Evolutionary conservation across 2,113 vertebrate genomes (phyloP).

Genomic region (Bombycilla garrulus): DNA sequence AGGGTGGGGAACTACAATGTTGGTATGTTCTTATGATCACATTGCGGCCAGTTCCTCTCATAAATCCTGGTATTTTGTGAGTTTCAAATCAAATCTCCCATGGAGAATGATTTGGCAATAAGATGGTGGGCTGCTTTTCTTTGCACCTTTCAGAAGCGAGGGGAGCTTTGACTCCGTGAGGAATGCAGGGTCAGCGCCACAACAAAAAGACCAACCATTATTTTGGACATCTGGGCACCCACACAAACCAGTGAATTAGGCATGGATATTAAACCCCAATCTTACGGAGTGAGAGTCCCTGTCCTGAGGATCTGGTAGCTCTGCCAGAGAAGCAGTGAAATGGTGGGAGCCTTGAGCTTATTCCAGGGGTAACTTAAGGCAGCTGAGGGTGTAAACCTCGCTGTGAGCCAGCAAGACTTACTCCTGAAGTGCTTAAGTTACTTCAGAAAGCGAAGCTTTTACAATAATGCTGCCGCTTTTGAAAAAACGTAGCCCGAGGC

Average conservation of each 20-base stretch:
- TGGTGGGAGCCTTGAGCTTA: neutral
- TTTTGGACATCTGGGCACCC: neutral
- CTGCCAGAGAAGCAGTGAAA: neutral
- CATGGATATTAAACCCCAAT: neutral
- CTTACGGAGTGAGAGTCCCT: neutral
- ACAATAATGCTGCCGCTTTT: neutral
- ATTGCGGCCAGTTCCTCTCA: neutral
- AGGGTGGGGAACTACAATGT: neutral
- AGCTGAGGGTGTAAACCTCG: neutral
- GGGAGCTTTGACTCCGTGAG: neutral
- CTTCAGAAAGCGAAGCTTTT: conserved; percentile 44
- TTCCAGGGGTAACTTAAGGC: neutral
- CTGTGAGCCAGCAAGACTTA: neutral
- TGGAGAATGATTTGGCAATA: neutral
- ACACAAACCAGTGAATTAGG: neutral
- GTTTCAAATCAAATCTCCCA: neutral
- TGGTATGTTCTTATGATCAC: neutral
- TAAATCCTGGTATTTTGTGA: conserved; percentile 6
- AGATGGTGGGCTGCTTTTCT: neutral
- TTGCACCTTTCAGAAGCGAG: neutral
- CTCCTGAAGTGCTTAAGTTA: neutral
- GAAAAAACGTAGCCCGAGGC: neutral
- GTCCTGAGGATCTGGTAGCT: neutral
- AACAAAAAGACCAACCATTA: neutral
- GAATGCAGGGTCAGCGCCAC: neutral